A percentile compares a stretch with the other conserved stretches of the same genome.
These are phyloP conservation scores for Callithrix jacchus DNA, from an alignment of 2,113 vertebrate species.

Conservation along the genomic window DNA sequence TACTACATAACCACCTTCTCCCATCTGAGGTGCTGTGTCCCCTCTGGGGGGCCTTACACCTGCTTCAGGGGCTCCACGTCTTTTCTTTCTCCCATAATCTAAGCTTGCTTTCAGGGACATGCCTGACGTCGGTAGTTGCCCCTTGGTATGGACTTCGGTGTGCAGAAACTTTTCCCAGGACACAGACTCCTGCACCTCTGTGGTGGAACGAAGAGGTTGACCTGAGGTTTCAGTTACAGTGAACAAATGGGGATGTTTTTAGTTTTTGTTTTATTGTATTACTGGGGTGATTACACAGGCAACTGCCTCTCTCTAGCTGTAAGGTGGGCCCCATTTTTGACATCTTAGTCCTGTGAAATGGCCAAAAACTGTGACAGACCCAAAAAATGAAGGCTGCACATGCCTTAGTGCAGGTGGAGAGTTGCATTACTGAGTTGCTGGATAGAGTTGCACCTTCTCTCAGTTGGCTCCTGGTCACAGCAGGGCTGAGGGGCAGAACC, in stretches of 20 bases:
- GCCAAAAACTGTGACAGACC: not conserved
- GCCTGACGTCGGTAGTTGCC: not conserved
- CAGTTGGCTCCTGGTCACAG: not conserved
- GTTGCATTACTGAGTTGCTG: not conserved
- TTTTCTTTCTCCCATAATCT: not conserved
- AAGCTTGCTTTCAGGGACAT: not conserved
- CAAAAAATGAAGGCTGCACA: not conserved
- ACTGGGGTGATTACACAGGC: not conserved
- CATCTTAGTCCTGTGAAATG: not conserved
- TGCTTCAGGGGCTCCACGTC: not conserved
- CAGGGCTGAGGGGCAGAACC: not conserved
- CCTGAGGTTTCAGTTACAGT: not conserved
- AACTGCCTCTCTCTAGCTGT: not conserved
- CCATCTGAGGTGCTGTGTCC: rapidly evolving
- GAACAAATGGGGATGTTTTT: not conserved
- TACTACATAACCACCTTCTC: rapidly evolving
- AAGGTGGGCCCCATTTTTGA: not conserved
- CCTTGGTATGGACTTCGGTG: not conserved
- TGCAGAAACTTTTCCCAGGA: not conserved
- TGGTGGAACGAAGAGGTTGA: not conserved
- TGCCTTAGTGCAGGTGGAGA: not conserved
- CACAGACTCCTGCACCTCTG: not conserved
- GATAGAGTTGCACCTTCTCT: not conserved
- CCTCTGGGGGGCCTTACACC: rapidly evolving
- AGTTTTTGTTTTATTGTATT: not conserved